A percentile compares a stretch with the other conserved stretches of the same genome.
These are phyloP conservation scores for Homarus americanus DNA, from an alignment of 1,140 invertebrate species.

Conservation along the genomic window DNA sequence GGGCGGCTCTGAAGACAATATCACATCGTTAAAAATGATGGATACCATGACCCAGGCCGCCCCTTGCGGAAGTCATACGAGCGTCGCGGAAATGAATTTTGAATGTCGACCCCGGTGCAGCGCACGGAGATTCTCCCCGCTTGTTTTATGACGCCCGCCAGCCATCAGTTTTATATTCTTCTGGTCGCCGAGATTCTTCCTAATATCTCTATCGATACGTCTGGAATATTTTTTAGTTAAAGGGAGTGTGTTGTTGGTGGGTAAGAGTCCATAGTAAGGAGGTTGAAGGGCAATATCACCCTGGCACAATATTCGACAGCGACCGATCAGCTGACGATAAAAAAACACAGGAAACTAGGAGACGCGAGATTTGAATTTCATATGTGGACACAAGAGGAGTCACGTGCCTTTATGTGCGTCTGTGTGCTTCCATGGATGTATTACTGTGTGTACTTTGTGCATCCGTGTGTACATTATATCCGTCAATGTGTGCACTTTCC, in stretches of 20 bases:
- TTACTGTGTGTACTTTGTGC: conserved; percentile 26
- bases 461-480: not conserved
- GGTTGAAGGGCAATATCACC: not conserved
- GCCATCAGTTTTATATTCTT: not conserved
- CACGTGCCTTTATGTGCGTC: no score
- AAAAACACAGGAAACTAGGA: conserved; percentile 26
- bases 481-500: conserved; percentile 11
- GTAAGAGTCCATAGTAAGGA: not conserved
- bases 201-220: not conserved
- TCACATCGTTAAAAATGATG: conserved; percentile 69
- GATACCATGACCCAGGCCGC: conserved; percentile 62
- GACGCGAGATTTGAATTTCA: conserved; percentile 45
- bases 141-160: not conserved
- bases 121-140: not conserved
- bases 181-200: not conserved
- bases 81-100: conserved; percentile 62
- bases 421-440: conserved; percentile 10
- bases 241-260: not conserved
- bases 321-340: conserved; percentile 27
- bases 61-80: conserved; percentile 53
- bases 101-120: conserved; percentile 27
- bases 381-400: conserved; percentile 11
- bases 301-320: conserved; percentile 14
- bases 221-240: not conserved
- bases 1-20: conserved; percentile 55